Evolutionary conservation across 2,797 vertebrate genomes (phyloP), one percentile per base, ranked within the genome.

Genomic region (Micropoecilia bifurca): DNA sequence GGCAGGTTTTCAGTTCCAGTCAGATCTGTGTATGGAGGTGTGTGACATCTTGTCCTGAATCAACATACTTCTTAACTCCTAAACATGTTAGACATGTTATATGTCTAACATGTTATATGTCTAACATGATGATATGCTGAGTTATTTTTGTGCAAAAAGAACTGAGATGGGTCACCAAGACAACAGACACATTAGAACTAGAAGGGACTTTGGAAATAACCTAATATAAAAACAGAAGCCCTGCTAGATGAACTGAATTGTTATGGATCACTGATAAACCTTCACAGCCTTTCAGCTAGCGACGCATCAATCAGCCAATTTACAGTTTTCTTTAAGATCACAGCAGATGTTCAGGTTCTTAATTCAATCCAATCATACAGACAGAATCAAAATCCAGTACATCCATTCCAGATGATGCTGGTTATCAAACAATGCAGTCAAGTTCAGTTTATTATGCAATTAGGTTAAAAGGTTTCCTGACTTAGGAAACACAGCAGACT

Each of bases 1-100:
- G 83, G 68, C 84, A 90, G 91, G 90, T 59, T 87, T 89, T 91
- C 84, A 92, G 89, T 90, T 87, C 76, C 78, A 80, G 71, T 88
- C 61, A 81, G 76, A 82, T 74, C 78, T 48, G 59, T 36, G 50
- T 28, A 39, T 45, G 71, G 50, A 3, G 77, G 72, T 84, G 78
- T 81, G 80, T 71, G 6, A 20, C 33, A 68, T 18, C 3, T 72
- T 71, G 82, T 73, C 8, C 36, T 66, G 80, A 81, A 72, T 69
- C 48, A 73, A 85, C 48, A 73, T 81, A 78, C 77, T 86, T 77
- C 55, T 57, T 13, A 57, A 4, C 55, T 57, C n/a, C n/a, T 57
- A 57, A 28, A 28, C 22, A 10, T n/a, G n/a, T n/a, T n/a, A n/a
- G n/a, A n/a, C n/a, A n/a, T n/a, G n/a, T n/a, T n/a, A n/a, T 12